Evolutionary conservation across 2,113 vertebrate genomes (phyloP).

Genomic region (Bubo scandiacus): DNA sequence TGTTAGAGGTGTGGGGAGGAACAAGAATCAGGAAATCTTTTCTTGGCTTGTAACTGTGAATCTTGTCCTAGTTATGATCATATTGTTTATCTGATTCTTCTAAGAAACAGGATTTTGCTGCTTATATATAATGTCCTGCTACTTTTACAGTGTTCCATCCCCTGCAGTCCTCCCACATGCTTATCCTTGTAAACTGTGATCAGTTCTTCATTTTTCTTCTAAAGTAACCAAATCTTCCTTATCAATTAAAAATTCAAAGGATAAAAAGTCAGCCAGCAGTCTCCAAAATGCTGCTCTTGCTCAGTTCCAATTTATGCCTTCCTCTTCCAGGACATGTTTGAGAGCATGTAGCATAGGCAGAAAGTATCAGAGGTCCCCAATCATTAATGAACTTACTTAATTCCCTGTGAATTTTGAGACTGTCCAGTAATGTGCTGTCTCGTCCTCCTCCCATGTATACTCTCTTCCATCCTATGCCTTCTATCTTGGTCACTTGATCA

Average conservation of each 20-base stretch:
- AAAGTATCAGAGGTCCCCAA: neutral
- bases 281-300: neutral
- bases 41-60: neutral
- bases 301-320: neutral
- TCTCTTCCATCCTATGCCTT: neutral
- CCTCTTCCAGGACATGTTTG: neutral
- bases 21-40: neutral
- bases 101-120: neutral
- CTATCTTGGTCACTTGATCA: neutral
- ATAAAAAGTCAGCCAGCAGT: neutral
- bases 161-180: neutral
- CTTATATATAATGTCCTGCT: neutral
- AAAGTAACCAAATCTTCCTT: neutral
- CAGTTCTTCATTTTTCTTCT: neutral
- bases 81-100: neutral
- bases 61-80: neutral
- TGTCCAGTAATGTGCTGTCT: neutral
- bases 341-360: neutral
- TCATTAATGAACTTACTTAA: accelerated
- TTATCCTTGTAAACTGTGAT: constrained; percentile 1
- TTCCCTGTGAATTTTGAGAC: neutral
- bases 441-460: neutral
- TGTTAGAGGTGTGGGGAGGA: neutral
- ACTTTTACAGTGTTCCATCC: neutral
- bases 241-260: neutral